Percentiles rank a stretch among this genome's conserved stretches.
These are phyloP conservation scores for Chloropsis hardwickii DNA, from an alignment of 2,113 vertebrate genomes.

Conservation along the genomic window DNA sequence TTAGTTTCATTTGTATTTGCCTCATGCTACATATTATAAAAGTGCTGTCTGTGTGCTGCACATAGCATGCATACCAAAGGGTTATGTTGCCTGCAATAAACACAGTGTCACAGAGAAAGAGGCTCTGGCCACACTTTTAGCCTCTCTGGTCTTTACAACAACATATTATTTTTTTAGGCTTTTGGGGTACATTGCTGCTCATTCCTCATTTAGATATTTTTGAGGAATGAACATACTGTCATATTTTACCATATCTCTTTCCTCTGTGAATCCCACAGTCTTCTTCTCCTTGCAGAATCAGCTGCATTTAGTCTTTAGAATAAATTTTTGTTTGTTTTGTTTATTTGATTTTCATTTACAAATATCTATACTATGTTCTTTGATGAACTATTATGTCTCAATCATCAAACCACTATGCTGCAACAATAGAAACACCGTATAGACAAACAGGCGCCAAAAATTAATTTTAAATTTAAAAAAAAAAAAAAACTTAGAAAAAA, in stretches of 20 bases:
- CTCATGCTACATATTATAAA: background rate
- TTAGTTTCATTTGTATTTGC: background rate
- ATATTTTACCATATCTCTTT: background rate
- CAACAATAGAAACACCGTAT: background rate
- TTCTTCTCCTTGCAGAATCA: background rate
- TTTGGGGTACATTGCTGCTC: background rate
- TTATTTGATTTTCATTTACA: background rate
- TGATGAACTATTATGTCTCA: background rate
- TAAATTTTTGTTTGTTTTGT: background rate
- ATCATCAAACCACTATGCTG: background rate
- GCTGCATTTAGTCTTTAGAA: background rate
- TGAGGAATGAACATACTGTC: background rate
- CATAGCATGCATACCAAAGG: background rate
- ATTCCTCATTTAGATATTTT: background rate
- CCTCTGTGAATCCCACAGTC: background rate
- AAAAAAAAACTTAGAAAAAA: background rate
- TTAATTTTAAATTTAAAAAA: background rate
- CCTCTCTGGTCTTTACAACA: background rate
- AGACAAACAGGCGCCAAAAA: background rate
- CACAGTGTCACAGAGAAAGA: background rate
- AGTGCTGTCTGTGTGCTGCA: background rate
- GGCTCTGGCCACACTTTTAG: background rate
- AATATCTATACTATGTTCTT: background rate
- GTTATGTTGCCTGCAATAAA: background rate
- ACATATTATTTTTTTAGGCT: background rate